Evolutionary conservation across 2,888 invertebrate species (phyloP), one percentile per base, ranked within the genome.

Genomic region (Plagiodera versicolora): DNA sequence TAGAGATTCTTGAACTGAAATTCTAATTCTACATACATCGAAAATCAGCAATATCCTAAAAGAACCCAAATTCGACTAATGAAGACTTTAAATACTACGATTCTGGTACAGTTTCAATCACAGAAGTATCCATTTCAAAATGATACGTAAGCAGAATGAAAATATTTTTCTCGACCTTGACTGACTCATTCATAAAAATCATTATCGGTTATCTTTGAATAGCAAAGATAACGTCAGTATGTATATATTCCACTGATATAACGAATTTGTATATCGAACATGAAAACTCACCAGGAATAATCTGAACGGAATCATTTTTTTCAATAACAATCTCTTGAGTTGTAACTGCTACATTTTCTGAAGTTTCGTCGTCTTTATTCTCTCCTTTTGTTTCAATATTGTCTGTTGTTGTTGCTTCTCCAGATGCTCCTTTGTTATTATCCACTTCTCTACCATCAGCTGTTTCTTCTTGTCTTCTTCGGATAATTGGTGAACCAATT

Each of bases 401-500:
- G 47, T 54, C 58, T 9, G 44, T 47, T 28, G 24, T 16, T 0
- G 20, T n/a, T 17, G 19, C 17, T 20, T 58, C 55, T n/a, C 16
- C 30, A 20, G 39, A 0, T 5, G 9, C 28, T 2, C 4, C 14
- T 1, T 17, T 32, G 45, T 60, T 50, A 11, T 55, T 17, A 10
- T 50, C 30, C 16, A 45, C 28, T 28, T 35, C 59, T 5, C 49
- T 52, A 17, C 57, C 39, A 20, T 47, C 24, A 48, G 47, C 46
- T 19, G 48, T 86, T 73, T 88, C 88, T 62, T 86, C 83, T 78
- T 88, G 87, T 75, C 89, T 88, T 65, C 90, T 83, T 80, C 90
- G 89, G 72, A 90, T 86, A 67, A 89, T 83, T 48, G 90, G 87
- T 46, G 89, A 89, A 51, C 89, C 88, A 14, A 85, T 83, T 71